phyloP scores from a whole-genome alignment of 1,140 invertebrate genomes.

The Aphelinus certus region DNA sequence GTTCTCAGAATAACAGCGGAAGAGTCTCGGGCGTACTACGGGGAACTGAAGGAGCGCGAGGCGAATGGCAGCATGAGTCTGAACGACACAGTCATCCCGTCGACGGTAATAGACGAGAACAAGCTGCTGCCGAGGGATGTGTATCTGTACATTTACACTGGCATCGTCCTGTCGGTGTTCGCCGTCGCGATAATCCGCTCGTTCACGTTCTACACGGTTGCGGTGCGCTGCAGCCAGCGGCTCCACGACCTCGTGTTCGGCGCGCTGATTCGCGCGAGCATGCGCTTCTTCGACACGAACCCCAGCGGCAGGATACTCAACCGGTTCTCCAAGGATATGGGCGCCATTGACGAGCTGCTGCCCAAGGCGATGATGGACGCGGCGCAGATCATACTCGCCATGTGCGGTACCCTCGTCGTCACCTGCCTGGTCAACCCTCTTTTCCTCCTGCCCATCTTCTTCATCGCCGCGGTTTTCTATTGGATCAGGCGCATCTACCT shows the following conservation, averaged over 20 bases:
- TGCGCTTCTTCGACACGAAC: constrained; percentile 84
- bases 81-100: not conserved
- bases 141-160: constrained; percentile 67
- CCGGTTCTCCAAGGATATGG: constrained; percentile 82
- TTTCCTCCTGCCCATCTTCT: constrained; percentile 75
- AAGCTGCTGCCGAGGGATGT: constrained; percentile 46
- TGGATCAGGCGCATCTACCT: constrained; percentile 82
- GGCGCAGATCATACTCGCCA: constrained; percentile 73
- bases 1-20: constrained; percentile 31
- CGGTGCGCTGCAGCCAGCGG: constrained; percentile 72
- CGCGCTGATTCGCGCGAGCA: constrained; percentile 68
- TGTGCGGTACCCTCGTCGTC: constrained; percentile 72
- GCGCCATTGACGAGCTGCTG: constrained; percentile 86
- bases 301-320: constrained; percentile 79
- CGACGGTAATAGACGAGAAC: constrained; percentile 6
- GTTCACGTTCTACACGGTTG: constrained; percentile 72
- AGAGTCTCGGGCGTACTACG: constrained; percentile 28
- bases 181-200: constrained; percentile 65
- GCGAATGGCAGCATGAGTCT: not conserved
- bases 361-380: constrained; percentile 83
- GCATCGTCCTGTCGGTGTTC: constrained; percentile 64
- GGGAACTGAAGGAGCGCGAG: constrained; percentile 3
- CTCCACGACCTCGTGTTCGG: constrained; percentile 77
- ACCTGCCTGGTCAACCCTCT: constrained; percentile 79
- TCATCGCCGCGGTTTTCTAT: constrained; percentile 77